Evolutionary conservation across 2,797 vertebrate genomes (phyloP), one percentile per base, ranked within the genome.

Genomic region (Cottoperca gobio): DNA sequence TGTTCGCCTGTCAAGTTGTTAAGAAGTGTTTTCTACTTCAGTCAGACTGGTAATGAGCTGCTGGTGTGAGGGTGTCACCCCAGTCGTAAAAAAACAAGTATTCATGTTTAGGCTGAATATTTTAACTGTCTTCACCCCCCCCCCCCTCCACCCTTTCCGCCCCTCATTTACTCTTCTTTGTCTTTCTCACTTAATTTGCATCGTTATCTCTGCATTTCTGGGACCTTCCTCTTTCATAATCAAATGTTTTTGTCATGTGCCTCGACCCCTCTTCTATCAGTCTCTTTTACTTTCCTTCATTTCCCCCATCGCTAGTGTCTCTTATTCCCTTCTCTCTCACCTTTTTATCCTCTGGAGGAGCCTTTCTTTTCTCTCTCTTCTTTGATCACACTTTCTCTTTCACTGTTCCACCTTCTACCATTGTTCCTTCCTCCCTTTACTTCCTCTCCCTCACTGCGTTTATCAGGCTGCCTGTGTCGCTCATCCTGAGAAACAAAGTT

Each of bases 31-130:
- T 67, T 55, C 48, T 60, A 6, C 63, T 82, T 78, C 35, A 70
- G 54, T 78, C 46, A 68, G 52, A 59, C 52, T 72, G 54, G 63
- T 59, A 77, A 78, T 68, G 53, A 82, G 57, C 46, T 70, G 21
- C 49, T 60, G 49, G 16, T 65, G 61, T 69, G 71, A n/a, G 24
- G 9, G 40, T 69, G 35, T 62, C 49, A 17, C 10, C 14, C 1
- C 5, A 49, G 9, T 48, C 8, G 1, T n/a, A 59, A 50, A 58
- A 50, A 58, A 54, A 33, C 17, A 43, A 60, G 21, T 23, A 1
- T 35, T 76, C n/a, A 35, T 46, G 14, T 74, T 79, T 52, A 35
- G 12, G 28, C 53, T 70, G 28, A 63, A 60, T 82, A 16, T 70
- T 71, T 3, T 54, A 67, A 37, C 66, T 58, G 7, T 28, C 60